phyloP scores from a whole-genome alignment of 2,113 vertebrate species.

The Corythornis vintsioides region DNA sequence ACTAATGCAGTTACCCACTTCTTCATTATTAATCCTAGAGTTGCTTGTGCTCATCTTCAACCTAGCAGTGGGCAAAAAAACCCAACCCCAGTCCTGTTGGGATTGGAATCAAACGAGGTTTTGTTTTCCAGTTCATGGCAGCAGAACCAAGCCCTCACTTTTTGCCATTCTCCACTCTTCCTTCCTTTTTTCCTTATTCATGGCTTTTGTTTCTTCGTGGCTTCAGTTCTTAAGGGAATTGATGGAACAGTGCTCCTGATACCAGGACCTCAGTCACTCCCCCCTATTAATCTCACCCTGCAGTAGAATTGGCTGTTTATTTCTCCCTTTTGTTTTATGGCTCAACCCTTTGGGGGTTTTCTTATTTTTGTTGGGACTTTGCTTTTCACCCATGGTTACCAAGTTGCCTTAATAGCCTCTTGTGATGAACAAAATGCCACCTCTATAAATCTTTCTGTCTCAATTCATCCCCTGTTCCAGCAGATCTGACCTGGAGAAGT shows the following conservation, averaged over 20 bases:
- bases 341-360: background rate
- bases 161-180: background rate
- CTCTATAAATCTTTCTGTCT: conserved; percentile 58
- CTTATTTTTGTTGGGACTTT: background rate
- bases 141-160: background rate
- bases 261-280: conserved; percentile 33
- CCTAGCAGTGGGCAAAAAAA: background rate
- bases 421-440: conserved; percentile 56
- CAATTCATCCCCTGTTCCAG: background rate
- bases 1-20: background rate
- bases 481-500: conserved; percentile 35
- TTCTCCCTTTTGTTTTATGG: conserved; percentile 46
- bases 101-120: background rate
- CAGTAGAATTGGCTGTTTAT: conserved; percentile 32
- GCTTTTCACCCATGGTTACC: conserved; percentile 50
- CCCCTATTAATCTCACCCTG: conserved; percentile 37
- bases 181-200: background rate
- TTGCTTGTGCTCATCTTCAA: background rate
- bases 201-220: background rate
- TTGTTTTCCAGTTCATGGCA: background rate
- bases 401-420: conserved; percentile 43
- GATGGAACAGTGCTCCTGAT: conserved; percentile 19
- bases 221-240: conserved; percentile 44
- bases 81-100: background rate
- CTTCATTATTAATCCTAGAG: background rate